Evolutionary conservation across 2,888 invertebrate species (phyloP).

Genomic region (Spilosoma lubricipeda): DNA sequence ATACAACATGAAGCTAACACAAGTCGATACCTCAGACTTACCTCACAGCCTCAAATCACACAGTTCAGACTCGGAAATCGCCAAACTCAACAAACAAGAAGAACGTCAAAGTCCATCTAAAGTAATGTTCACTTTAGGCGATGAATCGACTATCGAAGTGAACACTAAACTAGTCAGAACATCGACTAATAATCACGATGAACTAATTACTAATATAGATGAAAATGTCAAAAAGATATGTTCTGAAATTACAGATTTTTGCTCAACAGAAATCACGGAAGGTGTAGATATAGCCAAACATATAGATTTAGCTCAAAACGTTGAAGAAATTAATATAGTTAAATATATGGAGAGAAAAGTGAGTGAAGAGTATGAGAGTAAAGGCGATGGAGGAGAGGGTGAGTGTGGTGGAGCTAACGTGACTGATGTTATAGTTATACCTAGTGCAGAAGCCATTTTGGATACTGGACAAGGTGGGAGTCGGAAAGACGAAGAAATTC

Average conservation of each 20-base stretch:
- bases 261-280: slow-evolving; percentile 58
- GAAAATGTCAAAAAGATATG: slow-evolving; percentile 76
- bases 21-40: slow-evolving; percentile 50
- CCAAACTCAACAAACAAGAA: slow-evolving; percentile 53
- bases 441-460: slow-evolving; percentile 77
- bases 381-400: slow-evolving; percentile 30
- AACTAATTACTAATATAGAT: slow-evolving; percentile 56
- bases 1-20: slow-evolving; percentile 72
- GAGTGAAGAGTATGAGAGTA: slow-evolving; percentile 58
- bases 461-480: slow-evolving; percentile 65
- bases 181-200: slow-evolving; percentile 77
- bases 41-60: slow-evolving; percentile 61
- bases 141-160: slow-evolving; percentile 52
- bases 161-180: slow-evolving; percentile 69
- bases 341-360: slow-evolving; percentile 54
- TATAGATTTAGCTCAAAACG: slow-evolving; percentile 34
- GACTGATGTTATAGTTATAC: slow-evolving; percentile 77
- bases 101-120: slow-evolving; percentile 44
- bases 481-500: slow-evolving; percentile 26
- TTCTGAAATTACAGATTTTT: slow-evolving; percentile 74
- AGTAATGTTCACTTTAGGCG: slow-evolving; percentile 78
- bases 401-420: slow-evolving; percentile 67
- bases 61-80: slow-evolving; percentile 78
- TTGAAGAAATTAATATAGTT: slow-evolving; percentile 45
- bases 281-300: slow-evolving; percentile 66